Evolutionary conservation across 2,888 invertebrate species (phyloP).

Genomic region (Nephrotoma appendiculata): DNA sequence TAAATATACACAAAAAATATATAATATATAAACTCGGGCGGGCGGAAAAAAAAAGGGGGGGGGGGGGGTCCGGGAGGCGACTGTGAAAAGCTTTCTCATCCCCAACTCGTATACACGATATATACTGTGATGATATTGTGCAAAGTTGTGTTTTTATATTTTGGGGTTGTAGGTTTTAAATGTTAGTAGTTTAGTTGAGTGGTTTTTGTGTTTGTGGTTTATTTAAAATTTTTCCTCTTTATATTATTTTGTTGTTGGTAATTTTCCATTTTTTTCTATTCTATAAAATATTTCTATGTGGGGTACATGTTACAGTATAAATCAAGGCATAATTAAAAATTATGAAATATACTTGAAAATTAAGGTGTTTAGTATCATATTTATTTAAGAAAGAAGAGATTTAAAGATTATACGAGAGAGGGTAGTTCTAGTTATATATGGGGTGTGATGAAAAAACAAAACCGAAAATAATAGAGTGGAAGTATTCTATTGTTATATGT

Average conservation of each 20-base stretch:
- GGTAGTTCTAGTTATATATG: not conserved
- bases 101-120: not conserved
- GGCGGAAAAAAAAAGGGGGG: not conserved
- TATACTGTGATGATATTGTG: not conserved
- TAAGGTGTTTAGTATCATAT: not conserved
- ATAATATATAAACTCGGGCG: not conserved
- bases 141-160: not conserved
- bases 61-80: too few relatives aligned
- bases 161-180: not conserved
- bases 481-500: not conserved
- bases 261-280: not conserved
- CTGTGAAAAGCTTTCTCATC: not conserved
- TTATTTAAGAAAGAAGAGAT: not conserved
- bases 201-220: conserved; percentile 3
- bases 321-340: not conserved
- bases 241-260: not conserved
- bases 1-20: not conserved
- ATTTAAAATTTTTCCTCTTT: not conserved
- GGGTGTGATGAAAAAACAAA: not conserved
- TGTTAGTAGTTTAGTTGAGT: conserved; percentile 2
- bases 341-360: not conserved
- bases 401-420: not conserved
- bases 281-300: not conserved
- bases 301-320: not conserved
- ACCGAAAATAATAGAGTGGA: not conserved